Conservation (phyloP, 2,113 vertebrate genomes). For the Capreolus pygargus region DNA sequence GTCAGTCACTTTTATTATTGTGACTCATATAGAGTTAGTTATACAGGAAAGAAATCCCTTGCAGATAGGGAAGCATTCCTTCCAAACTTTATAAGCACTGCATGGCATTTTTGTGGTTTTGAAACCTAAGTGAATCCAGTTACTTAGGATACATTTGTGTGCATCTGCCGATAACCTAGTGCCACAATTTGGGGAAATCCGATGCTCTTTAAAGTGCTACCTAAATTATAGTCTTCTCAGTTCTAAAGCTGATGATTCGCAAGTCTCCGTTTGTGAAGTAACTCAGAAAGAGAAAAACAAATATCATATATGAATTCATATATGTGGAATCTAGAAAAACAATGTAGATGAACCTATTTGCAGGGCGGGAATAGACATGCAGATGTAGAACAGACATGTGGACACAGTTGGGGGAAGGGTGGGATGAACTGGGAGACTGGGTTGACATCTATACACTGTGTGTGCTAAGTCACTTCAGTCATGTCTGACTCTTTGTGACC, state of each 20-base stretch:
- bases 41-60: neutral
- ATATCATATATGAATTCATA: neutral
- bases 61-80: neutral
- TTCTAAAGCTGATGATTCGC: constrained; percentile 12
- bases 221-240: constrained; percentile 46
- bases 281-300: neutral
- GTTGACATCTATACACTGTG: neutral
- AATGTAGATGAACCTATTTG: neutral
- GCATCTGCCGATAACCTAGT: constrained; percentile 41
- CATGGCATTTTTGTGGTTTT: neutral
- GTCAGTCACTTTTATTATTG: neutral
- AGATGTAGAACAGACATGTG: neutral
- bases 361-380: neutral
- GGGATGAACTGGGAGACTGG: neutral
- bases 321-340: neutral
- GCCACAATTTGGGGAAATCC: constrained; percentile 27
- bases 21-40: neutral
- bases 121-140: constrained; percentile 48
- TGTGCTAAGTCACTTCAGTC: neutral
- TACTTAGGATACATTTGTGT: neutral
- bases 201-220: constrained; percentile 50
- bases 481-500: neutral
- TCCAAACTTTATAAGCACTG: neutral
- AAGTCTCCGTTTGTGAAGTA: neutral
- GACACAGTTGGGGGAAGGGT: neutral